Evolutionary conservation across 2,888 invertebrate genomes (phyloP).

Genomic region (Blera fallax): DNA sequence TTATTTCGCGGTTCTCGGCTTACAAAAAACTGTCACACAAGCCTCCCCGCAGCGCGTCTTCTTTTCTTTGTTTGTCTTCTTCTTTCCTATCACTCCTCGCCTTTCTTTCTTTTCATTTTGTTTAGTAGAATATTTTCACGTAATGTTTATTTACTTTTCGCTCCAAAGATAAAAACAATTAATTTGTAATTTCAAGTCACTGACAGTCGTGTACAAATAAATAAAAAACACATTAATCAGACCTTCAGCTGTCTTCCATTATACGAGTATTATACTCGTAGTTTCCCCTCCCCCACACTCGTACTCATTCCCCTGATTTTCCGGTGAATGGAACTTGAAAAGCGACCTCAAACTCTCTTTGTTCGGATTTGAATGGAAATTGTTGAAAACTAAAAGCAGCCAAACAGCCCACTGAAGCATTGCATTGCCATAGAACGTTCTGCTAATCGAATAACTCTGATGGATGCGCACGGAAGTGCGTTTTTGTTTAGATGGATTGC

Average conservation of each 20-base stretch:
- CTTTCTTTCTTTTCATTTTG: neutral
- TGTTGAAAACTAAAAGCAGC: neutral
- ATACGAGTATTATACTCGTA: no score
- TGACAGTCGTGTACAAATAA: neutral
- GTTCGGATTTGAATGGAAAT: conserved; percentile 8
- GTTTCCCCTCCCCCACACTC: neutral
- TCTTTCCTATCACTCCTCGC: neutral
- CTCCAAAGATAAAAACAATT: conserved; percentile 13
- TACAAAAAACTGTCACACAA: neutral
- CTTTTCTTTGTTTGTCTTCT: neutral
- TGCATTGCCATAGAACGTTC: conserved; percentile 10
- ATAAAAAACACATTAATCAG: conserved; percentile 3
- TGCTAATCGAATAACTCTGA: conserved; percentile 39
- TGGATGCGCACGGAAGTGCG: conserved; percentile 50
- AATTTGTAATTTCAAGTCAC: conserved; percentile 6
- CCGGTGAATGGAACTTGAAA: conserved; percentile 7
- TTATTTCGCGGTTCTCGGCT: neutral
- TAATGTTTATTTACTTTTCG: neutral
- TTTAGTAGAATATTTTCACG: neutral
- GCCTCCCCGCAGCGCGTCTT: neutral
- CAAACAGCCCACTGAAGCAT: neutral
- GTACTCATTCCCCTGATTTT: no score
- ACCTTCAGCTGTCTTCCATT: conserved; percentile 15
- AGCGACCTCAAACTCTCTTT: conserved; percentile 8
- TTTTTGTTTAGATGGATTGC: conserved; percentile 42